Evolutionary conservation across 2,888 invertebrate genomes (phyloP).

Genomic region (Hirudinaria manillensis): DNA sequence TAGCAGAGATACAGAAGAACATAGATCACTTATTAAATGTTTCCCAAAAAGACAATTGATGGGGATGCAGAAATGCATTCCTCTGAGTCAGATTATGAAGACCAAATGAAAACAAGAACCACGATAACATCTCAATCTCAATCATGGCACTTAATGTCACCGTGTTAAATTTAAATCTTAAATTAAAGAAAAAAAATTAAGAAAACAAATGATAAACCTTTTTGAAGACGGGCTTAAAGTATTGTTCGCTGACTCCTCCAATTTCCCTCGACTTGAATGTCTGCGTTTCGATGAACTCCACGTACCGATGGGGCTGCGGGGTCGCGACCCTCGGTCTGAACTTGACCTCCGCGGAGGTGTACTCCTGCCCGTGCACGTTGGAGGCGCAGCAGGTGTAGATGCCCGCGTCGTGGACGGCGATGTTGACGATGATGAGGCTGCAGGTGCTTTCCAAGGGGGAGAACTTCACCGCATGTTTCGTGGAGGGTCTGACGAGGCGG

Average conservation of each 20-base stretch:
- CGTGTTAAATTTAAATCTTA: no score
- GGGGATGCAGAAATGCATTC: no score
- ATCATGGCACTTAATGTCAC: no score
- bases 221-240: conserved; percentile 48
- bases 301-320: not conserved
- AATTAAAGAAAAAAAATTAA: not conserved
- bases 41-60: no score
- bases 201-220: not conserved
- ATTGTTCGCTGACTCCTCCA: conserved; percentile 51
- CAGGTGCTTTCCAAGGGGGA: conserved; percentile 74
- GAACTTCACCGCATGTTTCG: conserved; percentile 69
- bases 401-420: conserved; percentile 78
- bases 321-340: conserved; percentile 19
- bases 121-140: no score
- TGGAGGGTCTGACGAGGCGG: conserved; percentile 71
- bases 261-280: conserved; percentile 25
- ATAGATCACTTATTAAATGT: no score
- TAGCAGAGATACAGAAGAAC: no score
- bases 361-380: conserved; percentile 68
- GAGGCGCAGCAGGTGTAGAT: conserved; percentile 82
- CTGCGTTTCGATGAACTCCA: not conserved
- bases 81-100: no score
- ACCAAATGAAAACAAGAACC: no score
- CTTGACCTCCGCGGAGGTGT: conserved; percentile 50
- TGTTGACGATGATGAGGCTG: conserved; percentile 75